Base-by-base conservation (phyloP, 2,888 invertebrate genomes). In the Limnephilus rhombicus region DNA sequence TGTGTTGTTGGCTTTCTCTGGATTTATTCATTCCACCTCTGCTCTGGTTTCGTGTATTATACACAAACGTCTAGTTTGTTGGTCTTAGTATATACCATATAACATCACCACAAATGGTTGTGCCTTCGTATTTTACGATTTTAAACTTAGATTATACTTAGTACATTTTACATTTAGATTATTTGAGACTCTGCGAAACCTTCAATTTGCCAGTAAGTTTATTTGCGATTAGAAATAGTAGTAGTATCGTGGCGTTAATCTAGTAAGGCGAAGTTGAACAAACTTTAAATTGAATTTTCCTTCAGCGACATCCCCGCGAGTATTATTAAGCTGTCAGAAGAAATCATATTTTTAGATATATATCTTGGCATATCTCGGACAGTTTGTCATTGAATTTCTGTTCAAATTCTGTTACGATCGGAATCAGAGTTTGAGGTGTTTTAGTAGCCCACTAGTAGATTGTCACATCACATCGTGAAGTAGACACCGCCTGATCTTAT, bases 271-370 rank as follows among this genome's bases (percentile, higher is more conserved):
- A 29, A 68, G 88, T 88, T 88, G 53, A 34, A 88, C 68, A 88
- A 53, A 88, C 88, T 88, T 88, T 53, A 68, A 88, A 88, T 88
- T 53, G 34, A 68, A 68, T 49, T 88, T 31, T 53, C 53, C 29
- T 31, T 37, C 53, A 88, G 68, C 88, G 29, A 68, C 88, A 37
- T 34, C 88, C 31, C 88, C 68, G 88, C 18, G 15, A 31, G 88
- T 53, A 68, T 88, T 53, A 68, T 88, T 53, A 87, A 88, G 88
- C 68, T 88, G 88, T 88, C 88, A 24, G 68, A 68, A 18, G 31
- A 29, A 88, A 53, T 53, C 53, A 88, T 88, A 88, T 88, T 88
- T 88, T 88, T 88, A 88, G 88, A 88, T 88, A 18, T 34, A 88
- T 68, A 68, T 68, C 68, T 68, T 68, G 34, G 34, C 85, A 41